Percentiles rank a stretch among this genome's conserved stretches.
Evolutionary conservation across 2,113 vertebrate genomes (phyloP).

Genomic region (Mastomys coucha): DNA sequence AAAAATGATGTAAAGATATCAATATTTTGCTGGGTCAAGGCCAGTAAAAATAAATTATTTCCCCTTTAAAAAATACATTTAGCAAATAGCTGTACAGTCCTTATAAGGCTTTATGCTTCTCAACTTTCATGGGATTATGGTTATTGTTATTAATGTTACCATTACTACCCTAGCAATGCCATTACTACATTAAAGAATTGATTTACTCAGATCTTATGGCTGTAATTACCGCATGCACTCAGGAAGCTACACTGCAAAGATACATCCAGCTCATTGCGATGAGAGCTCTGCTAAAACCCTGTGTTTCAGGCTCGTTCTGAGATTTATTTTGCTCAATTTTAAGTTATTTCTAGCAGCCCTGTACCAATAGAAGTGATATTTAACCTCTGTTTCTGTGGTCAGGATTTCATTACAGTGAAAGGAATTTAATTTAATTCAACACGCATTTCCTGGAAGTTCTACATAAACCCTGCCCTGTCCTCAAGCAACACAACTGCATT

Average conservation of each 20-base stretch:
- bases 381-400: constrained; percentile 39
- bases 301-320: constrained; percentile 35
- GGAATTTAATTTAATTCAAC: constrained; percentile 48
- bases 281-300: not conserved
- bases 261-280: constrained; percentile 2
- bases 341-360: constrained; percentile 33
- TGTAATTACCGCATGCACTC: constrained; percentile 68
- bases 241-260: not conserved
- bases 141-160: constrained; percentile 75
- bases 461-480: not conserved
- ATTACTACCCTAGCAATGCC: constrained; percentile 63
- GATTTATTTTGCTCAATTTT: constrained; percentile 46
- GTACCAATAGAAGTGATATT: constrained; percentile 21
- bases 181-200: constrained; percentile 63
- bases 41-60: constrained; percentile 78
- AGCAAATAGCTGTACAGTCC: constrained; percentile 66
- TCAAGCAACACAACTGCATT: not conserved
- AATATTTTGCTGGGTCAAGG: constrained; percentile 75
- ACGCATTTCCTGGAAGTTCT: constrained; percentile 11
- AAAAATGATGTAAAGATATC: constrained; percentile 76
- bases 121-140: constrained; percentile 74
- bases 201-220: constrained; percentile 74
- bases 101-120: constrained; percentile 65
- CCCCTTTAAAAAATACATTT: constrained; percentile 74
- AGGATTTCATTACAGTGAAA: constrained; percentile 57